Base-by-base conservation (phyloP, 2,888 invertebrate species). In the Leptarthrus brevirostris region DNA sequence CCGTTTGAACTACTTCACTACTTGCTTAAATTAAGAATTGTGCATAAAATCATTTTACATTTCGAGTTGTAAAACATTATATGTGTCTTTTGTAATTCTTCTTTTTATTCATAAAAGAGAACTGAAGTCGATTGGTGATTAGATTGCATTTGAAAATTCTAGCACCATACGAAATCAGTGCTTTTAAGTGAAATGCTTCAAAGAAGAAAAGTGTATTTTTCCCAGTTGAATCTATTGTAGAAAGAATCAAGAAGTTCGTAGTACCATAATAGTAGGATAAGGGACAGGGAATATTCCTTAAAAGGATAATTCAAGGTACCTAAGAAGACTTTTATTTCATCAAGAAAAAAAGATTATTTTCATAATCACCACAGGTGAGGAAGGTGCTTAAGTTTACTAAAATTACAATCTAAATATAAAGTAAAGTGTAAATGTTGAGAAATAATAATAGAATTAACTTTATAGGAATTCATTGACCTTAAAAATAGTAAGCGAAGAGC, bases 81-180 rank as follows among this genome's bases (percentile, higher is more conserved):
- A n/a, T n/a, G n/a, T n/a, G n/a, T n/a, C n/a, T n/a, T n/a, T n/a
- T n/a, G n/a, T n/a, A n/a, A n/a, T n/a, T n/a, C n/a, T n/a, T n/a
- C n/a, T n/a, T n/a, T n/a, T n/a, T n/a, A n/a, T 76, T 76, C 75
- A 74, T 76, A 66, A 74, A 76, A 78, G 80, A 81, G 81, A 81
- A 82, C 82, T 82, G 82, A 82, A 82, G 81, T 82, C 82, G 82
- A 79, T 81, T 82, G 82, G 82, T 82, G 82, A 80, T 80, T 82
- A 82, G 82, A 82, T 82, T 74, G 73, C 53, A 75, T 73, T 75
- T 78, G 74, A 73, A 76, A 80, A 79, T 79, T 82, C 82, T 82
- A 82, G 82, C 82, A 82, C 82, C 82, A 82, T 82, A 82, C 82
- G 82, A 82, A 82, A 82, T 82, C 82, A 82, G 82, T 82, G 82